Percentiles rank a stretch among this genome's conserved stretches.
Conservation (phyloP, 2,113 vertebrate genomes). For the Podocnemis expansa region DNA sequence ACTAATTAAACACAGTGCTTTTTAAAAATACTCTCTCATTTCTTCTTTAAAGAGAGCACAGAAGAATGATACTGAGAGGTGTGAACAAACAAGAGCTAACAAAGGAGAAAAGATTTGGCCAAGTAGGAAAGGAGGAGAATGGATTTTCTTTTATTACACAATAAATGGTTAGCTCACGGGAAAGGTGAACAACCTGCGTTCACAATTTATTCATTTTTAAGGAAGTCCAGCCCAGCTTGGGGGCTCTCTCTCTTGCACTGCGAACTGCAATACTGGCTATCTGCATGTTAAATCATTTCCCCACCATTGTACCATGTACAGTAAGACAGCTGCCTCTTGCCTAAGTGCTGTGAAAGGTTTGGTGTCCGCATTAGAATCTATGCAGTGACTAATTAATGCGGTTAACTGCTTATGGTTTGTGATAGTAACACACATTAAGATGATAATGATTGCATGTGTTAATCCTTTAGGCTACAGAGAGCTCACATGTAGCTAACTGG, state of each 20-base stretch:
- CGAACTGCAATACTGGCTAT: not conserved
- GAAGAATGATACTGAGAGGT: not conserved
- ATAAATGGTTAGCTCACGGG: not conserved
- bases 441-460: constrained; percentile 25
- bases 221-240: not conserved
- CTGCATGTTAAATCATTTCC: not conserved
- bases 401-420: constrained; percentile 47
- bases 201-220: not conserved
- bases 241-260: fast-evolving
- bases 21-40: not conserved
- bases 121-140: not conserved
- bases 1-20: not conserved
- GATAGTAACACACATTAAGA: not conserved
- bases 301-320: not conserved
- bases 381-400: constrained; percentile 40
- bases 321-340: not conserved
- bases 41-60: not conserved
- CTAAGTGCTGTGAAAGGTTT: not conserved
- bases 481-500: constrained; percentile 40
- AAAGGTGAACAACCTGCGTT: not conserved
- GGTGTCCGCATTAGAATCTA: not conserved
- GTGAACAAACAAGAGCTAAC: not conserved
- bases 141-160: not conserved
- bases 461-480: constrained; percentile 48
- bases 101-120: not conserved